A percentile compares a stretch with the other conserved stretches of the same genome.
phyloP scores from a whole-genome alignment of 2,797 vertebrate species.

The Taeniopygia guttata region DNA sequence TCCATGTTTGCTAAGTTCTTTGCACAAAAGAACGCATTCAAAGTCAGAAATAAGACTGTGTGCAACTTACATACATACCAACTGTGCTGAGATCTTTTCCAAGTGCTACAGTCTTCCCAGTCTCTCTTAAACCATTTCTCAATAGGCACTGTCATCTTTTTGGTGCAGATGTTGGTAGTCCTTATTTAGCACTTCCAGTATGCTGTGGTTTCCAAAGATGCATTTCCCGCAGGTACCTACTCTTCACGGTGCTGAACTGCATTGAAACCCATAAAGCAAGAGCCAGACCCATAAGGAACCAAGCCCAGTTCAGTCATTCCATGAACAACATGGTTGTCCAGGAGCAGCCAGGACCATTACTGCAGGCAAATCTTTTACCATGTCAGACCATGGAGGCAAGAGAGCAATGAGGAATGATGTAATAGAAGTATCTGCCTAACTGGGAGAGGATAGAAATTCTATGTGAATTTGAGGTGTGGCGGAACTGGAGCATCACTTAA shows the following conservation, averaged over 20 bases:
- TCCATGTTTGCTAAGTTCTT: neutral
- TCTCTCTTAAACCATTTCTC: neutral
- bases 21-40: neutral
- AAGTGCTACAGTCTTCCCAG: neutral
- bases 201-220: neutral
- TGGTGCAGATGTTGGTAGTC: neutral
- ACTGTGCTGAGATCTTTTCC: neutral
- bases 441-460: neutral
- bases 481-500: neutral
- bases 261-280: neutral
- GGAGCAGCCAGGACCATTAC: neutral
- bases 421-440: neutral
- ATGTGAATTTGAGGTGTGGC: neutral
- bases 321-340: rapidly evolving
- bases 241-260: neutral
- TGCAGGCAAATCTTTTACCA: neutral
- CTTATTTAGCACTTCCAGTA: neutral
- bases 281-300: neutral
- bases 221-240: neutral
- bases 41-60: neutral
- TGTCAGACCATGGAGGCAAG: neutral
- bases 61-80: rapidly evolving
- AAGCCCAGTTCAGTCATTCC: neutral
- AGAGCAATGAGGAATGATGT: neutral
- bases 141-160: neutral